Base-by-base conservation (phyloP, 2,113 vertebrate species). In the Corythoichthys intestinalis region DNA sequence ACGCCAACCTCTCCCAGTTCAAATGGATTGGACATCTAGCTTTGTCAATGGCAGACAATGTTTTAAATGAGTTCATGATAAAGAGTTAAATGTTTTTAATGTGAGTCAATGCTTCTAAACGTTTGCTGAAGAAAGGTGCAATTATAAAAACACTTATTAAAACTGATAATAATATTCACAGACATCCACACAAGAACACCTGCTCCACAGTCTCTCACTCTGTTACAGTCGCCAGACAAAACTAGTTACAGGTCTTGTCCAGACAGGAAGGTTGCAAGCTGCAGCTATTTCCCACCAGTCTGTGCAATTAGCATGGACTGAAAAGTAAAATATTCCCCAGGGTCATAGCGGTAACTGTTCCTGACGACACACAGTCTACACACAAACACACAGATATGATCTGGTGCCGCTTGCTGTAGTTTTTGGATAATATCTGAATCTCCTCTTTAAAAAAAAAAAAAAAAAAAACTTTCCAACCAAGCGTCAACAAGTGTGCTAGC, bases 261-360 rank as follows among this genome's bases (percentile, higher is more conserved):
- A 65, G 72, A 60, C 74, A 78, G 76, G 78, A 76, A 73, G 64
- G 66, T 69, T 76, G 56, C 56, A 37, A 58, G 72, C 48, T 71
- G 71, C 2, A 49, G 73, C 66, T 73, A 59, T 62, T 69, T 76
- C 52, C 44, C 44, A 63, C 61, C 80, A 82, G 63, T 65, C 56
- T 44, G 39, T 71, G 68, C 77, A 75, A 83, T 84, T 83, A 80
- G 66, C 72, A 77, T 70, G 20, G 44, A 68, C 65, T 78, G 74
- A 80, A 78, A 85, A 80, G 72, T 70, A 68, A 72, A 78, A 67
- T 71, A 67, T 75, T 69, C 79, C 71, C 77, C 67, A 70, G 69
- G 78, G 81, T 81, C 84, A 73, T 71, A 71, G 68, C 20, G 28
- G 61, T 47, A 34, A n/a, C 81, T 79, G 65, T 72, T 73, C 20